Percentiles rank a stretch among this genome's conserved stretches.
These are phyloP conservation scores for Platichthys flesus DNA, from an alignment of 2,113 vertebrate species.

Conservation along the genomic window DNA sequence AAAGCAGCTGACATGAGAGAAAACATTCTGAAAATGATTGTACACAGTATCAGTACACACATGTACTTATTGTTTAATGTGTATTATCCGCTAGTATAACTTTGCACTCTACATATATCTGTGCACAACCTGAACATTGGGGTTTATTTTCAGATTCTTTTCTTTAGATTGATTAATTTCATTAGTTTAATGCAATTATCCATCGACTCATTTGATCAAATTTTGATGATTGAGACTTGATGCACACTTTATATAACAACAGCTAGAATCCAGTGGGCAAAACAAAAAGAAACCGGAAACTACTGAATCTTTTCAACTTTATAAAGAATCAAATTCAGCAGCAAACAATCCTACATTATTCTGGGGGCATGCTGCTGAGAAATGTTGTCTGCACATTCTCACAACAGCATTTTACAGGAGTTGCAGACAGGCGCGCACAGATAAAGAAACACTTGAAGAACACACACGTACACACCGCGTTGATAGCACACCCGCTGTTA, in stretches of 20 bases:
- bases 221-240: background rate
- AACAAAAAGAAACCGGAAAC: no score
- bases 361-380: background rate
- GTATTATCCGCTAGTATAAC: no score
- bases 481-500: constrained; percentile 57
- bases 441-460: constrained; percentile 19
- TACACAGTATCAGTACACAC: no score
- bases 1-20: no score
- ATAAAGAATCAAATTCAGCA: background rate
- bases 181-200: background rate
- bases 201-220: background rate
- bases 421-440: background rate
- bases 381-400: background rate
- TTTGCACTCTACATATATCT: no score
- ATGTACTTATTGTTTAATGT: no score
- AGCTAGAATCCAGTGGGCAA: background rate
- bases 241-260: background rate
- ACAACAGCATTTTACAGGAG: constrained; percentile 1
- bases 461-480: constrained; percentile 20
- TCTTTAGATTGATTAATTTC: background rate
- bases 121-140: no score
- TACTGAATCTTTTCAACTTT: background rate
- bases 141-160: no score
- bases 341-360: background rate
- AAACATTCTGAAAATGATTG: no score